Evolutionary conservation across 2,113 vertebrate species (phyloP), one percentile per base, ranked within the genome.

Genomic region (Falco punctatus): DNA sequence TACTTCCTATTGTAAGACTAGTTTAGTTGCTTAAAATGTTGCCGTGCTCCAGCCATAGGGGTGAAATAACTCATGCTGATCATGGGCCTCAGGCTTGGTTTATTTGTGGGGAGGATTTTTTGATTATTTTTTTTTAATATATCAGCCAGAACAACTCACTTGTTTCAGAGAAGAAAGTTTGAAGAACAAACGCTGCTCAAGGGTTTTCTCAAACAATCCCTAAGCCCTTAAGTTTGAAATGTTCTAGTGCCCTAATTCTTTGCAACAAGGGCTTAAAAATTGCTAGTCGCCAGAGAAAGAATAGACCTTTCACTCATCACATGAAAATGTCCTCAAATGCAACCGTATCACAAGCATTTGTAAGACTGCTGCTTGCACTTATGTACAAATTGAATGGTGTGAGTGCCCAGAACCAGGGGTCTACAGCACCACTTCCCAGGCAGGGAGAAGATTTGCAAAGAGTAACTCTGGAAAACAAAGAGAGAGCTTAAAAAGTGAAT

Each of bases 1-100:
- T 24, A 21, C 58, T 95, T 97, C 96, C 94, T 58, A 33, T 55
- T 62, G 40, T 44, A 91, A 91, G 49, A 80, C 49, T 32, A 28
- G 26, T 92, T 93, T 52, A 71, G 61, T 46, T 64, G 42, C 21
- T 94, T 58, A 40, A 81, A 93, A 80, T 19, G 28, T 51, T 82
- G 61, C 58, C 78, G 27, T 59, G 2, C 58, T 89, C 22, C 58
- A 61, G 78, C 49, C 57, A 48, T 57, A 33, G 0, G 5, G n/a
- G 72, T 83, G 49, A 81, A 92, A 91, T 80, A 35, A 13, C 62
- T 88, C 44, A 7, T 2, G 23, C 13, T 74, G 81, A 74, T 48
- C 44, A 1, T 15, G 26, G 19, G 40, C 86, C 84, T 82, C 24
- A 0, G 95, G 77, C 77, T 2, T 66, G 62, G 44, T 72, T 92